Conservation (phyloP, 2,797 vertebrate genomes). For the Acrossocheilus wenchowensis region DNA sequence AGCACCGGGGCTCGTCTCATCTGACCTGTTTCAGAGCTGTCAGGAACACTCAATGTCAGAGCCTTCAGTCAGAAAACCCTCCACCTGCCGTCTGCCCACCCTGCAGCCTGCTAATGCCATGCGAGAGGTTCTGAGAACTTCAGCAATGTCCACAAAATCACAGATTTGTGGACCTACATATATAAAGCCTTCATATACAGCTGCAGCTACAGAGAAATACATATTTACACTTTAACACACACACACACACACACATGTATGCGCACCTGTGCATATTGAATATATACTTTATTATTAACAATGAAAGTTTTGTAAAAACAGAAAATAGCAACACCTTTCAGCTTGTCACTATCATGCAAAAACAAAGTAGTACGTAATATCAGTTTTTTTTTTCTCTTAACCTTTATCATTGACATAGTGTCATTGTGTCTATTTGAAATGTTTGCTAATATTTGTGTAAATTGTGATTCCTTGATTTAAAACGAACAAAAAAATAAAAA, state of each 20-base stretch:
- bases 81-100: not conserved
- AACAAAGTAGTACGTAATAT: not conserved
- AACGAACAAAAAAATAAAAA: not conserved
- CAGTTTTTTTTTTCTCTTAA: not conserved
- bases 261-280: too few species aligned
- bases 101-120: slow-evolving; percentile 21
- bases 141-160: slow-evolving; percentile 19
- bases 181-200: slow-evolving; percentile 11
- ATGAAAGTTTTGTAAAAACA: too few species aligned
- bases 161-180: not conserved
- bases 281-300: too few species aligned
- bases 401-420: not conserved
- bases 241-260: too few species aligned
- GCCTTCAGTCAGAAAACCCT: slow-evolving; percentile 66
- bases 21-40: slow-evolving; percentile 73
- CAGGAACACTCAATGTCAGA: slow-evolving; percentile 73
- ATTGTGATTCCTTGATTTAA: not conserved
- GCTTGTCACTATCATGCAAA: not conserved
- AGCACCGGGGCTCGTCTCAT: slow-evolving; percentile 67
- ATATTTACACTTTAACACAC: not conserved
- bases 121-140: slow-evolving; percentile 17
- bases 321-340: not conserved
- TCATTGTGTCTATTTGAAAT: not conserved
- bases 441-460: not conserved
- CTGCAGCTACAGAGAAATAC: not conserved